A percentile compares a stretch with the other conserved stretches of the same genome.
Evolutionary conservation across 37 sponge, comb jelly and placozoan genomes (phyloP).

Genomic region (Ephydatia muelleri): DNA sequence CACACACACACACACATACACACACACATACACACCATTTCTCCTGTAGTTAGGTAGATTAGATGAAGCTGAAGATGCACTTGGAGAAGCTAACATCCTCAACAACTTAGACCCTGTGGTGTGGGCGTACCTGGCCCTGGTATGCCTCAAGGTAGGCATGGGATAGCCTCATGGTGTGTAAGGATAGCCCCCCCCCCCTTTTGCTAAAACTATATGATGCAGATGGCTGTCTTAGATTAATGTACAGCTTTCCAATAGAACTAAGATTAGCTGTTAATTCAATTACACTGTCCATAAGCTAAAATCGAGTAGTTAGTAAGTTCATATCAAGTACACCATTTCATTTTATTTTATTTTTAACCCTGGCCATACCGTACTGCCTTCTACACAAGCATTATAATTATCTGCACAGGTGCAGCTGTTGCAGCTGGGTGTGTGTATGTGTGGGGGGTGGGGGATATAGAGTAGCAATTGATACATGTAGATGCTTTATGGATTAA

Average conservation of each 20-base stretch:
- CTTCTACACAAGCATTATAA: too few relatives aligned
- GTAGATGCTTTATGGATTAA: too few relatives aligned
- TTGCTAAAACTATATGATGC: not conserved
- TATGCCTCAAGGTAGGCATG: slow-evolving; percentile 78
- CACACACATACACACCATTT: not conserved
- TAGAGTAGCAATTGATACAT: too few relatives aligned
- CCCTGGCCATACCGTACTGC: too few relatives aligned
- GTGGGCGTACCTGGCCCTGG: slow-evolving; percentile 95
- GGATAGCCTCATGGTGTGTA: not conserved
- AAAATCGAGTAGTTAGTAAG: too few relatives aligned
- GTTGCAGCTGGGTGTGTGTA: too few relatives aligned
- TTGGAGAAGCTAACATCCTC: slow-evolving; percentile 94
- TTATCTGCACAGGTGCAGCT: too few relatives aligned
- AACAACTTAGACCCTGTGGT: slow-evolving; percentile 89
- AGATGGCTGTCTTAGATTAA: not conserved
- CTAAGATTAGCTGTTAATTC: too few relatives aligned
- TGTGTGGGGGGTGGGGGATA: too few relatives aligned
- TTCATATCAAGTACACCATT: not conserved
- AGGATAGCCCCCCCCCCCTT: not conserved
- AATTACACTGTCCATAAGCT: too few relatives aligned
- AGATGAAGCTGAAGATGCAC: slow-evolving; percentile 86
- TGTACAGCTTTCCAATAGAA: too few relatives aligned
- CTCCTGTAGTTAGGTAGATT: slow-evolving; percentile 57
- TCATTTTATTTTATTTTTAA: not conserved
- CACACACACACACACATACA: slow-evolving; percentile 6